Evolutionary conservation across 2,888 invertebrate species (phyloP).

Genomic region (Parasteatoda lunata): DNA sequence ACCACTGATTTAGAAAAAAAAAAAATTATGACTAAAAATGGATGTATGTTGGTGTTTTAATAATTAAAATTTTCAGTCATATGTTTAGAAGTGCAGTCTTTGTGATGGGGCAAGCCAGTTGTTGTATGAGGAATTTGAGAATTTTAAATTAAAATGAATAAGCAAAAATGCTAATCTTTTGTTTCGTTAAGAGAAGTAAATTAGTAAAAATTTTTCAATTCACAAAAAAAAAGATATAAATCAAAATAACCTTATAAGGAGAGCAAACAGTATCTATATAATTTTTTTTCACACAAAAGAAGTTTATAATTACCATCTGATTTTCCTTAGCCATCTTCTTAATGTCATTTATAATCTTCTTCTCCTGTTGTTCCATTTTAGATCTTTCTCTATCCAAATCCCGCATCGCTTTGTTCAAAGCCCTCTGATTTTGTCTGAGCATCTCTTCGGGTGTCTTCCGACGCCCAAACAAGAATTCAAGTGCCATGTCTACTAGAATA

Average conservation of each 20-base stretch:
- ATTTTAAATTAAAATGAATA: too few relatives aligned
- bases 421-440: constrained; percentile 97
- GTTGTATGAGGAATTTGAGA: too few relatives aligned
- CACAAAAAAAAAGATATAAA: neutral
- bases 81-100: too few relatives aligned
- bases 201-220: neutral
- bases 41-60: too few relatives aligned
- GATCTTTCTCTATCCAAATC: constrained; percentile 94
- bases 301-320: constrained; percentile 85
- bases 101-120: too few relatives aligned
- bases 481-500: constrained; percentile 12
- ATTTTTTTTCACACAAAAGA: neutral
- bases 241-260: neutral
- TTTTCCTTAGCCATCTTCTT: constrained; percentile 99
- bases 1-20: too few relatives aligned
- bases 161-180: too few relatives aligned
- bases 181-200: too few relatives aligned
- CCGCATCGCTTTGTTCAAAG: constrained; percentile 97
- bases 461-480: constrained; percentile 96
- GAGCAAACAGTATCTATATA: neutral
- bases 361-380: constrained; percentile 99
- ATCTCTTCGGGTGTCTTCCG: constrained; percentile 97
- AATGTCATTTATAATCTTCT: constrained; percentile 97
- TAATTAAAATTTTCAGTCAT: too few relatives aligned
- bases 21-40: too few relatives aligned